Evolutionary conservation across 2,113 vertebrate species (phyloP).

Genomic region (Panthera uncia): DNA sequence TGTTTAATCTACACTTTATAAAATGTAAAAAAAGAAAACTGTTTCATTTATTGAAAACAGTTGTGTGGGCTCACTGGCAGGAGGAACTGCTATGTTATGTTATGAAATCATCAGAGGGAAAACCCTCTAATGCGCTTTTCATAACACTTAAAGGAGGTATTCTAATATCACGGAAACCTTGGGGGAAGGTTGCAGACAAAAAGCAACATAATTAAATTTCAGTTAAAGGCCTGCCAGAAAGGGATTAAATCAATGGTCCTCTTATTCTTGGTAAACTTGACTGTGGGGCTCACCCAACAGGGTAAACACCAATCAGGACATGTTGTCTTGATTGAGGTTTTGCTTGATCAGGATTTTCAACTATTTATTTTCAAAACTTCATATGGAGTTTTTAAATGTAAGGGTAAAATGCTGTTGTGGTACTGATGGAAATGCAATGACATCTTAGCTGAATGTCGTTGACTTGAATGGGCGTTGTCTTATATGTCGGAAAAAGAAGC

Average conservation of each 20-base stretch:
- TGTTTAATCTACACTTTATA: conserved; percentile 74
- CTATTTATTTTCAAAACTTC: conserved; percentile 28
- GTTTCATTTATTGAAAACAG: conserved; percentile 69
- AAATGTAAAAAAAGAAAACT: conserved; percentile 44
- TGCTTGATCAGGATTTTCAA: conserved; percentile 40
- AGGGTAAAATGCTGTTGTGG: not conserved
- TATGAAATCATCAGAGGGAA: conserved; percentile 78
- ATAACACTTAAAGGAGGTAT: conserved; percentile 64
- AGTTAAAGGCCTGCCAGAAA: conserved; percentile 65
- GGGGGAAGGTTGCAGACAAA: conserved; percentile 76
- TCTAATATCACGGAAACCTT: conserved; percentile 72
- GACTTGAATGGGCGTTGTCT: not conserved
- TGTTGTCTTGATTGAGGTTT: conserved; percentile 13
- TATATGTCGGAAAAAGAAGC: not conserved
- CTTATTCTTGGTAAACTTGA: conserved; percentile 49
- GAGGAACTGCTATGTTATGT: conserved; percentile 65
- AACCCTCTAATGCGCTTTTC: conserved; percentile 69
- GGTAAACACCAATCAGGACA: fast-evolving
- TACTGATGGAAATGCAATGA: not conserved
- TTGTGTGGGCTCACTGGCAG: conserved; percentile 64
- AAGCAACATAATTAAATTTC: conserved; percentile 77
- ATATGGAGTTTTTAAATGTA: conserved; percentile 38
- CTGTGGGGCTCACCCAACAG: not conserved
- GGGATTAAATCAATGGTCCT: conserved; percentile 61
- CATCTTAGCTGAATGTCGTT: not conserved